These are phyloP conservation scores for Hexactinellida sp. DNA, from an alignment of 37 sponge, comb jelly and placozoan genomes.

Conservation along the genomic window DNA sequence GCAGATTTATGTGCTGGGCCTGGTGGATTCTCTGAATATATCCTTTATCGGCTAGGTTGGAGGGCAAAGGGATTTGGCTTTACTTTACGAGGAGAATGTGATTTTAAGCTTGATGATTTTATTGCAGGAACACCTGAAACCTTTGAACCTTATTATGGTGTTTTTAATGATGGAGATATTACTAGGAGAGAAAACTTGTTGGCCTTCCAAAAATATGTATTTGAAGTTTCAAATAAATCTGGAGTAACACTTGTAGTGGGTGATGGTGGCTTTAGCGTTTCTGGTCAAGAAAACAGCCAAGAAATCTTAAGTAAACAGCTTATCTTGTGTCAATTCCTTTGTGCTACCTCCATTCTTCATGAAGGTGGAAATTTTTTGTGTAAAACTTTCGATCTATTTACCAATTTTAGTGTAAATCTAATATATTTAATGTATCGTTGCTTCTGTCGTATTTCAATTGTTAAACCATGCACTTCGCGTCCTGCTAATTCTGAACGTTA, in stretches of 20 bases:
- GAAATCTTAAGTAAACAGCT: constrained; percentile 83
- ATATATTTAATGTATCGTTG: constrained; percentile 74
- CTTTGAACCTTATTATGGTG: constrained; percentile 95
- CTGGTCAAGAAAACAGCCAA: constrained; percentile 88
- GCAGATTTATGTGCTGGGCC: constrained; percentile 98
- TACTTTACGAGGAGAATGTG: constrained; percentile 77
- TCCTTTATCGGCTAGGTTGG: constrained; percentile 73
- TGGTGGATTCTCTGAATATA: constrained; percentile 99
- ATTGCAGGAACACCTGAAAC: constrained; percentile 71
- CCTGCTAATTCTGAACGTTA: constrained; percentile 97
- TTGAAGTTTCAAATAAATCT: constrained; percentile 38
- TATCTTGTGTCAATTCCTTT: constrained; percentile 80
- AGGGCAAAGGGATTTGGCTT: constrained; percentile 96
- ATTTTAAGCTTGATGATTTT: constrained; percentile 87
- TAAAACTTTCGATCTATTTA: constrained; percentile 88
- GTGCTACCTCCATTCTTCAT: constrained; percentile 67
- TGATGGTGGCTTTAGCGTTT: constrained; percentile 69
- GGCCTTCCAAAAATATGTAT: constrained; percentile 71
- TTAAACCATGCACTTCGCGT: constrained; percentile 90
- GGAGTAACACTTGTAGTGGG: constrained; percentile 97
- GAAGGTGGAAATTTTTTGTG: constrained; percentile 85
- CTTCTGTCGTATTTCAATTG: constrained; percentile 58
- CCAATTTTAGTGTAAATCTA: constrained; percentile 84
- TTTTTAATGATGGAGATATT: constrained; percentile 80
- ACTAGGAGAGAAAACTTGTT: constrained; percentile 58